Evolutionary conservation across 2,888 invertebrate genomes (phyloP), one percentile per base, ranked within the genome.

Genomic region (Scaptomyza cyrtandrae): DNA sequence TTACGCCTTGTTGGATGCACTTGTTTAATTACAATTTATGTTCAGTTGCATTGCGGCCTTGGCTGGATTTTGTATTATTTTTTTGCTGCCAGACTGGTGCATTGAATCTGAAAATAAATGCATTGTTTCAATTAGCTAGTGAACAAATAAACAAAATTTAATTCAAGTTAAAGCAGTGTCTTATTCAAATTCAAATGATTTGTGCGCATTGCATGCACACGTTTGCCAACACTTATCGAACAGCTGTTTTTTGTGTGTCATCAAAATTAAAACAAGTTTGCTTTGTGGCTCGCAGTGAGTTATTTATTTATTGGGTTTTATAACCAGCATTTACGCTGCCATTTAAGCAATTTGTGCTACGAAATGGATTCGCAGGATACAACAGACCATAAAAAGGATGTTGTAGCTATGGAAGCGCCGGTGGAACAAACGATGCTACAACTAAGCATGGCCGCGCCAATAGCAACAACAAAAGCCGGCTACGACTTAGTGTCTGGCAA

Each of bases 11-110:
- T 27, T 59, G 41, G 33, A n/a, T 7, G 37, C 7, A 35, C 66
- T 58, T 48, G 55, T 31, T 74, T 79, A 77, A 79, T 77, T 63
- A 41, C 57, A 52, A 77, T 79, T 77, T 67, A 64, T 84, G 33
- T 55, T 48, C 10, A 49, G 53, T 63, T 70, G 75, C 75, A 62
- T 19, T 66, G 62, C 62, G 45, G 46, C 62, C 57, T 65, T 52
- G 44, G 39, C 46, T 35, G 33, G 33, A 46, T 53, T 76, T 57
- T 9, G 10, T 14, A 33, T 49, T 27, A 2, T 31, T 31, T 31
- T 33, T 33, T 33, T 33, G 27, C 0, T 13, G 35, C 64, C 70
- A 74, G 52, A 24, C 39, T 33, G 43, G 14, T 43, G 35, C 50
- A 11, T 29, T 31, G 37, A 7, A 16, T 31, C 39, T 35, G 7